Evolutionary conservation across 2,797 vertebrate genomes (phyloP).

Genomic region (Morus bassanus): DNA sequence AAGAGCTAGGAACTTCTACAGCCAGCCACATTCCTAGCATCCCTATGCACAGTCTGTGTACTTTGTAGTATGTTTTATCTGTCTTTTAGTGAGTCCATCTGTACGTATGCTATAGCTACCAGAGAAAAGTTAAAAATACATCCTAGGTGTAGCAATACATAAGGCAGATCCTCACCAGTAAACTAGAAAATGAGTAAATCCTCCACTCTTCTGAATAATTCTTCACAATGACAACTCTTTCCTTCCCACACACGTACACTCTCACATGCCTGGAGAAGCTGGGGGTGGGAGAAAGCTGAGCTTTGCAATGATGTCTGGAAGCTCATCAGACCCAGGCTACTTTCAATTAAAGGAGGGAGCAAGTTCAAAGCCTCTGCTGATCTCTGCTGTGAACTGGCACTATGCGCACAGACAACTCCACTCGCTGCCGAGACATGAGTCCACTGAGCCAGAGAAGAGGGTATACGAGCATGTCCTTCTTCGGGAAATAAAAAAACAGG

Average conservation of each 20-base stretch:
- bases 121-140: slow-evolving; percentile 36
- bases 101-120: background rate
- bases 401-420: fast-evolving
- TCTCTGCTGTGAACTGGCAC: background rate
- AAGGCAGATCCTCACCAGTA: slow-evolving; percentile 23
- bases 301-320: slow-evolving; percentile 20
- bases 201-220: slow-evolving; percentile 25
- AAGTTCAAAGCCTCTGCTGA: slow-evolving; percentile 32
- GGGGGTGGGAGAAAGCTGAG: slow-evolving; percentile 30
- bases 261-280: background rate
- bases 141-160: slow-evolving; percentile 27
- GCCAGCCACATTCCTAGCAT: background rate
- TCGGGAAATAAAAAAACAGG: background rate
- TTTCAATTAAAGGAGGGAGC: slow-evolving; percentile 7
- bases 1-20: background rate
- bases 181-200: slow-evolving; percentile 41
- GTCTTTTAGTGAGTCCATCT: slow-evolving; percentile 13
- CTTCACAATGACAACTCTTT: slow-evolving; percentile 43
- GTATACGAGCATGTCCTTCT: fast-evolving
- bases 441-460: background rate
- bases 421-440: background rate
- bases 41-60: background rate
- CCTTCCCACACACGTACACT: slow-evolving; percentile 17
- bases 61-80: background rate
- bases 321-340: background rate